These are phyloP conservation scores for Netelia fuscicornis DNA, from an alignment of 2,888 invertebrate genomes.

Conservation along the genomic window DNA sequence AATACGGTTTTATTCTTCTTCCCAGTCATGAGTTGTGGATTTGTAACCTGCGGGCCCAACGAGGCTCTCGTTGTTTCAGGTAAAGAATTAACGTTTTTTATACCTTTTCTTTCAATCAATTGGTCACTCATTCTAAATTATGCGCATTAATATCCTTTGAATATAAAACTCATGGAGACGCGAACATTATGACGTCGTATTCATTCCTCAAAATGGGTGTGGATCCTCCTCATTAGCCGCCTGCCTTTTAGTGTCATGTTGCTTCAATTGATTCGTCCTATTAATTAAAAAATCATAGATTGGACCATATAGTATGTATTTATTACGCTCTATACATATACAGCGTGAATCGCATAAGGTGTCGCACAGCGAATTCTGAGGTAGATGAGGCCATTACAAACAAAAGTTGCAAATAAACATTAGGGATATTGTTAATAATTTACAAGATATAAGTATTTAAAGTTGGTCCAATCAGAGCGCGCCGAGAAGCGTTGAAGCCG, in stretches of 20 bases:
- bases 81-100: slow-evolving; percentile 82
- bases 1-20: slow-evolving; percentile 28
- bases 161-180: not conserved
- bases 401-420: too few species aligned
- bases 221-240: not conserved
- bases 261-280: slow-evolving; percentile 41
- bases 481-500: too few species aligned
- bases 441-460: too few species aligned
- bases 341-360: too few species aligned
- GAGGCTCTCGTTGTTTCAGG: slow-evolving; percentile 98
- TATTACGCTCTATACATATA: not conserved
- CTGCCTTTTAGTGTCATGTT: not conserved
- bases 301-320: not conserved
- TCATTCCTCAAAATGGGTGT: slow-evolving; percentile 40
- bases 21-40: slow-evolving; percentile 91
- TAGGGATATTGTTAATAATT: too few species aligned
- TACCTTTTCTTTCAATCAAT: not conserved
- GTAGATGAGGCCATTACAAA: too few species aligned
- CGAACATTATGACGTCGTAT: not conserved
- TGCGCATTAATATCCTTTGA: not conserved
- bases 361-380: too few species aligned
- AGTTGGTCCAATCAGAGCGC: too few species aligned
- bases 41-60: slow-evolving; percentile 97
- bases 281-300: slow-evolving; percentile 6
- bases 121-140: not conserved